phyloP scores from a whole-genome alignment of 2,888 invertebrate genomes.

The Dascillus cervinus region DNA sequence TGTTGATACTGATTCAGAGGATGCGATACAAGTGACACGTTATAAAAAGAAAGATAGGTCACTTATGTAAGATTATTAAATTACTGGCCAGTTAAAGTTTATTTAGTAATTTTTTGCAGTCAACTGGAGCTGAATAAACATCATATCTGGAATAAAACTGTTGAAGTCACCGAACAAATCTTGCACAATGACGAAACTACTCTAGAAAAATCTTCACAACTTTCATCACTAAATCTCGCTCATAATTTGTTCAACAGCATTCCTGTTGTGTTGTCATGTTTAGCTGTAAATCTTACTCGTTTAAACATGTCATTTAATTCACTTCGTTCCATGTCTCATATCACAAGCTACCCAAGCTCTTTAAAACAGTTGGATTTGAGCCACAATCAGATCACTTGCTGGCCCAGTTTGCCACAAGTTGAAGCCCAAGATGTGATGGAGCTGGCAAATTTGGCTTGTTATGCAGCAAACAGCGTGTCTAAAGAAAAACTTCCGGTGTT shows the following conservation, averaged over 20 bases:
- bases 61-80: conserved; percentile 32
- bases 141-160: conserved; percentile 65
- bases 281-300: conserved; percentile 77
- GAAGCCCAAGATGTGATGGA: conserved; percentile 51
- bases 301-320: conserved; percentile 90
- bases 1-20: conserved; percentile 33
- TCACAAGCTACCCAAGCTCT: conserved; percentile 82
- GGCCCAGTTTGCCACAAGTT: conserved; percentile 79
- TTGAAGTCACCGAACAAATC: conserved; percentile 61
- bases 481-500: conserved; percentile 36
- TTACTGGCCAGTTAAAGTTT: conserved; percentile 5
- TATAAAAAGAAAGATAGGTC: conserved; percentile 39
- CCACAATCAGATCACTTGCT: conserved; percentile 83
- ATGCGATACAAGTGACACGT: conserved; percentile 29
- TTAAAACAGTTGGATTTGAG: conserved; percentile 89
- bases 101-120: conserved; percentile 30
- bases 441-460: conserved; percentile 64
- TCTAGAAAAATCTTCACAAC: conserved; percentile 53
- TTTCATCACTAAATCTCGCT: conserved; percentile 75
- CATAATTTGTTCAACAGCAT: conserved; percentile 86
- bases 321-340: conserved; percentile 70
- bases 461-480: conserved; percentile 31
- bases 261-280: conserved; percentile 82
- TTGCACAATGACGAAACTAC: conserved; percentile 50
- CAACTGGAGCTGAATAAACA: conserved; percentile 63